Evolutionary conservation across 2,797 vertebrate genomes (phyloP), one percentile per base, ranked within the genome.

Genomic region (Balearica regulorum): DNA sequence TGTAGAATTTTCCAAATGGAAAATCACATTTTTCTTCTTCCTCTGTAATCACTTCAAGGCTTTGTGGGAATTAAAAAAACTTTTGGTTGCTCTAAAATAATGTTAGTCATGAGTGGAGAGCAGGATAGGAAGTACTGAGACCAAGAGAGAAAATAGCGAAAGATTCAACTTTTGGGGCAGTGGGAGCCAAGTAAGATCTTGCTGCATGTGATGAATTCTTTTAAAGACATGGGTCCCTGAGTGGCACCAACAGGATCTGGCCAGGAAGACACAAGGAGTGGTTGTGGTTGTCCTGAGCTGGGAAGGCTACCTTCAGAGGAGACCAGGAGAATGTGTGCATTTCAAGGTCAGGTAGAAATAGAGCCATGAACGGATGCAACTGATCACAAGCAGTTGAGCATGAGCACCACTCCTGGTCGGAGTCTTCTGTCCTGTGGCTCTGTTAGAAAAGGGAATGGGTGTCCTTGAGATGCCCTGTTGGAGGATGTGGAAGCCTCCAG

Each of bases 11-110:
- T 90, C 35, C 31, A 77, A 79, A 87, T 54, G 31, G 22, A 84
- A 90, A 68, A 76, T 83, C 54, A 26, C 20, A 18, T 57, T 93
- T 90, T 90, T 70, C 17, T 66, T 80, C 46, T 71, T 93, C 44
- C 37, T 17, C 48, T 91, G 49, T 68, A 80, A 89, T 66, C 28
- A 37, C 28, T 96, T 70, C 33, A 37, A 77, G 46, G 66, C 8
- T 13, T 73, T 53, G 12, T 35, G 41, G 43, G 43, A 83, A 79
- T 33, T 61, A 92, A 54, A 83, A 81, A 68, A 7, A 1, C 25
- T 57, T 73, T 54, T 53, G 21, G 18, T 79, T 83, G 10, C 25
- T 83, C 35, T 70, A 49, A 82, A 89, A 70, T 26, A 66, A 3
- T 15, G 5, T 70, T 87, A 33, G 17, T 87, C 13, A 49, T 17